phyloP scores from a whole-genome alignment of 2,113 vertebrate genomes.

The Hepsetus odoe region DNA sequence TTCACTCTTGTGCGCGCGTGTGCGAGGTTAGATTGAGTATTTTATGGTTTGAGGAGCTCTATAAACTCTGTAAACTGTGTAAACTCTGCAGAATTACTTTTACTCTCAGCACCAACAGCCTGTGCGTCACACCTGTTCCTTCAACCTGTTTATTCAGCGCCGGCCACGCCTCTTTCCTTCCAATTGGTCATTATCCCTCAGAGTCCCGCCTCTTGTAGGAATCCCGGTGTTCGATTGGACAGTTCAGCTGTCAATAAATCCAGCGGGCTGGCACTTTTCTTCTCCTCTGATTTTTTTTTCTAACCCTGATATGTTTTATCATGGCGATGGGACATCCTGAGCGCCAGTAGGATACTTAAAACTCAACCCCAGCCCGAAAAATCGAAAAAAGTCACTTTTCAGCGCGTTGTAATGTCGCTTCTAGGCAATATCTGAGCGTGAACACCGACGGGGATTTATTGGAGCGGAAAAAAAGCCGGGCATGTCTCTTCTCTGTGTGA shows the following conservation, averaged over 20 bases:
- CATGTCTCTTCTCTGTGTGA: conserved; percentile 80
- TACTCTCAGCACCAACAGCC: not conserved
- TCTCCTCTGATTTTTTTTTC: conserved; percentile 49
- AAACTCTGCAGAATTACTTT: not conserved
- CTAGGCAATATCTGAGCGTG: conserved; percentile 44
- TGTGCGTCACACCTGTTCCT: conserved; percentile 66
- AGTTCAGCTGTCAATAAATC: conserved; percentile 55
- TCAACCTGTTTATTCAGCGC: conserved; percentile 16
- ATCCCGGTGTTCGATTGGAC: conserved; percentile 51
- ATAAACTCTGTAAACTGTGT: no score
- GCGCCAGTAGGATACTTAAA: conserved; percentile 19
- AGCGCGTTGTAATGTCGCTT: conserved; percentile 50
- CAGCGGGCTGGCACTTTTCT: conserved; percentile 44
- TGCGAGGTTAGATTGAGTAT: no score
- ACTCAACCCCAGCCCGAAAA: not conserved
- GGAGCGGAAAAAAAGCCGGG: conserved; percentile 49
- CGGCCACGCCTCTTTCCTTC: not conserved
- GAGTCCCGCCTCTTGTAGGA: conserved; percentile 34
- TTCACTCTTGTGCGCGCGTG: no score
- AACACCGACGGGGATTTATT: conserved; percentile 38
- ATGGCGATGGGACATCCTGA: conserved; percentile 65
- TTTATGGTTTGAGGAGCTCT: no score
- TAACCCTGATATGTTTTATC: conserved; percentile 43
- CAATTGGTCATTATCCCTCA: conserved; percentile 58
- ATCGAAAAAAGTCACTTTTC: conserved; percentile 1